These are phyloP conservation scores for Euphonia xanthogaster DNA, from an alignment of 2,797 vertebrate species.

Conservation along the genomic window DNA sequence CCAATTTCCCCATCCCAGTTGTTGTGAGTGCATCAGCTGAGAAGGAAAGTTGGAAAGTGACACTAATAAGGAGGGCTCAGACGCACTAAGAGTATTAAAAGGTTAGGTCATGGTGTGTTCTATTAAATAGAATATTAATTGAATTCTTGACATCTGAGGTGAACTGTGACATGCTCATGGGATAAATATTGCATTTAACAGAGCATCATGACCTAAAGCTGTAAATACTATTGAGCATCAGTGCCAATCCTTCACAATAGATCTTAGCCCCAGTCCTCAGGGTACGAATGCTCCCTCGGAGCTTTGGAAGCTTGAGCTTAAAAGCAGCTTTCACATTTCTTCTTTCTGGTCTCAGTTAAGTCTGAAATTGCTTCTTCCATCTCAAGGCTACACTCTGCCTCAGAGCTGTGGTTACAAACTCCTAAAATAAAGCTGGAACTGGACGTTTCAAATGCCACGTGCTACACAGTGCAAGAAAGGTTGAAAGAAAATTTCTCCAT, in stretches of 20 bases:
- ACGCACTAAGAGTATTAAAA: constrained; percentile 40
- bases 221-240: constrained; percentile 21
- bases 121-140: constrained; percentile 60
- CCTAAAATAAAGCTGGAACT: background rate
- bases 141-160: constrained; percentile 60
- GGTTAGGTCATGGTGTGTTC: constrained; percentile 52
- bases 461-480: background rate
- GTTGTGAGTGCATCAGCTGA: constrained; percentile 24
- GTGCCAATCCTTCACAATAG: constrained; percentile 4
- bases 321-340: constrained; percentile 23
- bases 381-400: background rate
- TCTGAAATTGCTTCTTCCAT: background rate
- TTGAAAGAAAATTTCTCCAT: background rate
- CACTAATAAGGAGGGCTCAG: constrained; percentile 41
- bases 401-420: background rate
- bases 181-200: constrained; percentile 61
- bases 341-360: constrained; percentile 3
- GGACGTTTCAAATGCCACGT: background rate
- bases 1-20: constrained; percentile 23
- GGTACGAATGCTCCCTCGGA: constrained; percentile 1
- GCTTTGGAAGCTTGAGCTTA: background rate
- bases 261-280: background rate
- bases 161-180: constrained; percentile 55
- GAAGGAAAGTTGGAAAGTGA: constrained; percentile 45
- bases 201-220: constrained; percentile 36